Conservation (phyloP, 2,113 vertebrate species). For the Sinocyclocheilus rhinocerous region DNA sequence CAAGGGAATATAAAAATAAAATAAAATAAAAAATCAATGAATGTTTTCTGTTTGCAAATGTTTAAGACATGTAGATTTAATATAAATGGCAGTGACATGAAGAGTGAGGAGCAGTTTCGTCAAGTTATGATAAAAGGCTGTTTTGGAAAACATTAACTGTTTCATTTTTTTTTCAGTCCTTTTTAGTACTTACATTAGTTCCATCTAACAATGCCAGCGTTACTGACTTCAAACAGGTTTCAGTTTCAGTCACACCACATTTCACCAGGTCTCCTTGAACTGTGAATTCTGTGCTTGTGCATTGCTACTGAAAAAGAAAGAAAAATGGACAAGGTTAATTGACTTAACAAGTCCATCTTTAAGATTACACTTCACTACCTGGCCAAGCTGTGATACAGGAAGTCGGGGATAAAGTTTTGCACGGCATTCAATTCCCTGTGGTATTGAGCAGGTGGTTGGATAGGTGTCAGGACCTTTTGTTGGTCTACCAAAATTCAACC, state of each 20-base stretch:
- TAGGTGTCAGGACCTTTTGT: no score
- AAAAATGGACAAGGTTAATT: not conserved
- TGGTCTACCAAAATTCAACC: no score
- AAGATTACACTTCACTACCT: conserved; percentile 44
- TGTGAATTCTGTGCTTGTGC: conserved; percentile 69
- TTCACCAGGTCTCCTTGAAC: conserved; percentile 83
- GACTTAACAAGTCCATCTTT: conserved; percentile 39
- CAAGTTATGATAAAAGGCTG: no score
- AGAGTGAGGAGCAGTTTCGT: no score
- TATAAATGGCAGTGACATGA: no score
- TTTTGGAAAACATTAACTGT: no score
- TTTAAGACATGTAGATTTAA: not conserved
- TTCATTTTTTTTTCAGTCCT: not conserved
- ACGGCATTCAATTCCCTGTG: no score
- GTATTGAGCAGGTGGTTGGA: no score
- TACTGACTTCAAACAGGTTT: conserved; percentile 85
- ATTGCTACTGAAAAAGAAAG: conserved; percentile 61
- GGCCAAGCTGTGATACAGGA: conserved; percentile 44
- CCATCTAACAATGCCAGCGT: conserved; percentile 73
- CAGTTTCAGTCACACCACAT: conserved; percentile 81
- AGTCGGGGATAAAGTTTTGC: no score
- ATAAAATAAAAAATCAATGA: no score
- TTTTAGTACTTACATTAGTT: conserved; percentile 72
- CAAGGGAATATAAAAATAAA: not conserved
- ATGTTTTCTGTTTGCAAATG: not conserved